Base-by-base conservation (phyloP, 2,797 vertebrate genomes). In the Ispidina lecontei region DNA sequence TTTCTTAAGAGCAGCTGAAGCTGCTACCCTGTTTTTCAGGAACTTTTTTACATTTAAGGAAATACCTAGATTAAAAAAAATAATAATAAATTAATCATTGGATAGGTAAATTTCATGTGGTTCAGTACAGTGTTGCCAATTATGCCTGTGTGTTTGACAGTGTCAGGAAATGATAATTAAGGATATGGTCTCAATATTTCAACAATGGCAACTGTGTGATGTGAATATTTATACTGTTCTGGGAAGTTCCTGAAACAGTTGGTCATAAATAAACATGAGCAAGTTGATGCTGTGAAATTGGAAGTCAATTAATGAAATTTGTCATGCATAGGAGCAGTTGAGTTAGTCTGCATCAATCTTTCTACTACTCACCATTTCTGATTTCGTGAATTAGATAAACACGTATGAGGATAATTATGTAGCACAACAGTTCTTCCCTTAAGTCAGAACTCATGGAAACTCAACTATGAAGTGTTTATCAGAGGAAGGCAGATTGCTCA, bases 191-290 rank as follows among this genome's bases (percentile, higher is more conserved):
- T 84, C 78, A 87, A 9, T 94, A 67, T 80, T 95, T 93, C 71
- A 83, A 89, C 84, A 94, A 85, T 82, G 85, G 84, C 75, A 90
- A 73, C 67, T 86, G 19, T 89, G 68, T 91, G 51, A 60, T 80
- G 52, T 90, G 94, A 91, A 87, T 95, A 89, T 85, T 91, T 92
- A 93, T 84, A 35, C 35, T 72, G 37, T 89, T 89, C 46, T 62
- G 82, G 80, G 55, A 84, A 91, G 79, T 74, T 94, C 85, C 74
- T 82, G 81, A 83, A 95, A 80, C 85, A 96, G 89, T 94, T 94
- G 84, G 81, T 91, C 63, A 89, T 96, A 96, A 96, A 95, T 94
- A 96, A 95, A 93, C 88, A 95, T 94, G 94, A 96, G 82, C 67
- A 64, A 70, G 55, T 78, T 84, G 44, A 25, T 90, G 65, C 74